Conservation (phyloP, 1,140 invertebrate species). For the Drosophila micromelanica region DNA sequence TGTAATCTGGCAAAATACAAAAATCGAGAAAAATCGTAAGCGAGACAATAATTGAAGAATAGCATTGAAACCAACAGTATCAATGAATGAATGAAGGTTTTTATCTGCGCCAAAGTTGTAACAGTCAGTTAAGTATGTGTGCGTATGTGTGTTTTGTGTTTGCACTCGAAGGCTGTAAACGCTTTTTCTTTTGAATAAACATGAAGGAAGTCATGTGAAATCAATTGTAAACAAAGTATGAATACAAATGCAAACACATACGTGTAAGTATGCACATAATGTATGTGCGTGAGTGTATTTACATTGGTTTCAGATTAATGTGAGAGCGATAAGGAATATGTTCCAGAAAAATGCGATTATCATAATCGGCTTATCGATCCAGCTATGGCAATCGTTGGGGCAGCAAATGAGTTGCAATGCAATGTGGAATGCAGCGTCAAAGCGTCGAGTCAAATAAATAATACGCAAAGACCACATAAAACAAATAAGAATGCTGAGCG, state of each 20-base stretch:
- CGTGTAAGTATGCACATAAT: background rate
- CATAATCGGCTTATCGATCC: slow-evolving; percentile 57
- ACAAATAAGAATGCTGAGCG: slow-evolving; percentile 6
- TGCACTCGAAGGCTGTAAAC: slow-evolving; percentile 75
- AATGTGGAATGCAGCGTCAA: slow-evolving; percentile 31
- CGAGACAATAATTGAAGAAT: slow-evolving; percentile 26
- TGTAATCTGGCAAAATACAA: slow-evolving; percentile 36
- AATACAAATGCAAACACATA: slow-evolving; percentile 62
- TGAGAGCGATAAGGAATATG: slow-evolving; percentile 12
- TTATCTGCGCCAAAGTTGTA: slow-evolving; percentile 29
- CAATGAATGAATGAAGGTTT: slow-evolving; percentile 17
- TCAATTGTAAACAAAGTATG: slow-evolving; percentile 78
- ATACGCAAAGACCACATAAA: slow-evolving; percentile 61
- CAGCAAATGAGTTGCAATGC: slow-evolving; percentile 28
- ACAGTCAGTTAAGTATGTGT: slow-evolving; percentile 23
- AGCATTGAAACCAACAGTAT: slow-evolving; percentile 30
- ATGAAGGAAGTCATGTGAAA: slow-evolving; percentile 75
- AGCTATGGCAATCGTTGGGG: background rate
- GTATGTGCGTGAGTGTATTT: slow-evolving; percentile 6
- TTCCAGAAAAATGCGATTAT: slow-evolving; percentile 59
- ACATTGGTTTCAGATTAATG: slow-evolving; percentile 18
- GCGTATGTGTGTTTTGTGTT: slow-evolving; percentile 52
- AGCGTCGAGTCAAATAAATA: slow-evolving; percentile 58
- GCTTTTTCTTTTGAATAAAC: slow-evolving; percentile 72
- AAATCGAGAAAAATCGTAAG: background rate